Percentiles rank a stretch among this genome's conserved stretches.
phyloP scores from a whole-genome alignment of 2,113 vertebrate species.

The Hydrolagus affinis region DNA sequence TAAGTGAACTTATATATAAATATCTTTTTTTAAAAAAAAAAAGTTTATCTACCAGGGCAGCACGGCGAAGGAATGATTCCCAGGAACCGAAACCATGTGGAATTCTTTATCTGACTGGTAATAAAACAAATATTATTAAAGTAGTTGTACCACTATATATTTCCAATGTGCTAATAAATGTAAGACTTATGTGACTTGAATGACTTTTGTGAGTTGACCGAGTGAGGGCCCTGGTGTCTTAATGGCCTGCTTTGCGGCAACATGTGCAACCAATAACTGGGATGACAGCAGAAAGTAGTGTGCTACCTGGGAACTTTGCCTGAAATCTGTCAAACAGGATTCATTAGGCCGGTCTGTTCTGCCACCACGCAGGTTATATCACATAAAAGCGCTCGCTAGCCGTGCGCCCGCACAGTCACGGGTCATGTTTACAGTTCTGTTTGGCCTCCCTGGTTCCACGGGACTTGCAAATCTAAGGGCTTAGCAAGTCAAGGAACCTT shows the following conservation, averaged over 20 bases:
- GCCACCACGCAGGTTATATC: slow-evolving; percentile 3
- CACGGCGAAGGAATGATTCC: background rate
- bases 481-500: too few species aligned
- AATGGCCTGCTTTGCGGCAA: slow-evolving; percentile 3
- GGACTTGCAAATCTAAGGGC: too few species aligned
- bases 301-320: slow-evolving; percentile 23
- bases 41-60: background rate
- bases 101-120: background rate
- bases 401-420: too few species aligned
- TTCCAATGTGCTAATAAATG: slow-evolving; percentile 16
- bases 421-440: too few species aligned
- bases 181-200: slow-evolving; percentile 1
- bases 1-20: background rate
- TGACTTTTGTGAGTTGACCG: background rate
- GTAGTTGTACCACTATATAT: background rate
- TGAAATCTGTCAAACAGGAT: slow-evolving; percentile 14
- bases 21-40: background rate
- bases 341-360: slow-evolving; percentile 2
- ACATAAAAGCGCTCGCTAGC: background rate
- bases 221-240: background rate
- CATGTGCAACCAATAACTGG: slow-evolving; percentile 28
- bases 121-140: slow-evolving; percentile 14
- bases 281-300: slow-evolving; percentile 16
- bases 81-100: background rate
- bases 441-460: too few species aligned